phyloP scores from a whole-genome alignment of 2,888 invertebrate species.

The Metacarcinus magister region DNA sequence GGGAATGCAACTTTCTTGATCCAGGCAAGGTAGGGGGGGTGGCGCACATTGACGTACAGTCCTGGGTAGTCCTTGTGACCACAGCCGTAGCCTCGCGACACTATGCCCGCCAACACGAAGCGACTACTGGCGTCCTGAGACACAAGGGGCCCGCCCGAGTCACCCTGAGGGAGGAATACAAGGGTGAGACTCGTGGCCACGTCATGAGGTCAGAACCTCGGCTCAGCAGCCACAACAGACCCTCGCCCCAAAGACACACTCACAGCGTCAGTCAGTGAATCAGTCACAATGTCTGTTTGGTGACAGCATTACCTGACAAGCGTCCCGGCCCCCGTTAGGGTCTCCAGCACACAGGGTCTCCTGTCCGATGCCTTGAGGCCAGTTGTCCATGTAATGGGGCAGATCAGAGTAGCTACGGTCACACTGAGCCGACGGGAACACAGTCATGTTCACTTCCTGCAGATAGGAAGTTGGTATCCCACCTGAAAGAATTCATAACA shows the following conservation, averaged over 20 bases:
- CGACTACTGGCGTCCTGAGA: neutral
- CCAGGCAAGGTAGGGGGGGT: slow-evolving; percentile 61
- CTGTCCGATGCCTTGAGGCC: slow-evolving; percentile 69
- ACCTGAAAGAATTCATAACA: neutral
- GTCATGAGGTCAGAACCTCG: neutral
- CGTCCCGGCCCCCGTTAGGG: slow-evolving; percentile 61
- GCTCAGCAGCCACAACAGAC: neutral
- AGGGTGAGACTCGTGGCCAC: neutral
- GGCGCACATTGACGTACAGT: slow-evolving; percentile 7
- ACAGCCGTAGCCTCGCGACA: slow-evolving; percentile 62
- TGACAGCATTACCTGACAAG: slow-evolving; percentile 67
- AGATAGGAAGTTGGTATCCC: neutral
- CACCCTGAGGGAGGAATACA: slow-evolving; percentile 40
- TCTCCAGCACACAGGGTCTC: slow-evolving; percentile 71
- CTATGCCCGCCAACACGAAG: slow-evolving; percentile 57
- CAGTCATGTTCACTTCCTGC: slow-evolving; percentile 69
- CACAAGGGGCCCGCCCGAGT: slow-evolving; percentile 59
- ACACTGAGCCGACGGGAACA: slow-evolving; percentile 68
- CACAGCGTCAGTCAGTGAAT: neutral
- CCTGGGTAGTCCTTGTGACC: slow-evolving; percentile 34
- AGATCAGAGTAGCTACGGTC: slow-evolving; percentile 55
- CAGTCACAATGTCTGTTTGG: neutral
- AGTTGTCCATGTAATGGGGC: neutral
- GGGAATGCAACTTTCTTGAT: slow-evolving; percentile 60
- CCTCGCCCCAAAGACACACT: neutral